Conservation (phyloP, 2,113 vertebrate species). For the Phainopepla nitens region DNA sequence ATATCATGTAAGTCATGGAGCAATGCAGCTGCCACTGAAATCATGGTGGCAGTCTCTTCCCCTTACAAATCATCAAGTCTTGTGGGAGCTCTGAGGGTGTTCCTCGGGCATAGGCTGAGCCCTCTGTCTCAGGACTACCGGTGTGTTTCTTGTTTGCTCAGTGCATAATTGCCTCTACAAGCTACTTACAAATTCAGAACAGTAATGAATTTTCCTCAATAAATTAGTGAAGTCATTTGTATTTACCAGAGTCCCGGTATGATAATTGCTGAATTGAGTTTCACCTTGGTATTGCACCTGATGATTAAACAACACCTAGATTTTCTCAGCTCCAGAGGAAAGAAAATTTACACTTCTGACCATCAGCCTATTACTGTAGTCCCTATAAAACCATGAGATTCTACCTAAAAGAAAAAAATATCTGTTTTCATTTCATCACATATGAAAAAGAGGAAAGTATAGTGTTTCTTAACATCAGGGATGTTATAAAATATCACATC, state of each 20-base stretch:
- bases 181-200: neutral
- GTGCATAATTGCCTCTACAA: neutral
- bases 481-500: neutral
- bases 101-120: neutral
- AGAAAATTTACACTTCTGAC: neutral
- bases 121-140: neutral
- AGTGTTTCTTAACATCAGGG: neutral
- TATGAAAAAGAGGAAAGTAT: neutral
- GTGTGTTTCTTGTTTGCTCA: neutral
- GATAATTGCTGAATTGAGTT: neutral
- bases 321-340: neutral
- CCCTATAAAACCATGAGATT: neutral
- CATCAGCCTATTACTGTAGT: neutral
- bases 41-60: neutral
- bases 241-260: neutral
- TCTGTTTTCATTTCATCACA: neutral
- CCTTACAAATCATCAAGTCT: neutral
- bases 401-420: neutral
- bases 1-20: neutral
- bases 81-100: neutral
- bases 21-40: neutral
- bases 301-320: neutral
- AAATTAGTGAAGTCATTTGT: neutral
- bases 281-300: neutral
- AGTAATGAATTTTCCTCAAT: neutral